Conservation (phyloP, 2,888 invertebrate species). For the Acleris sparsana region DNA sequence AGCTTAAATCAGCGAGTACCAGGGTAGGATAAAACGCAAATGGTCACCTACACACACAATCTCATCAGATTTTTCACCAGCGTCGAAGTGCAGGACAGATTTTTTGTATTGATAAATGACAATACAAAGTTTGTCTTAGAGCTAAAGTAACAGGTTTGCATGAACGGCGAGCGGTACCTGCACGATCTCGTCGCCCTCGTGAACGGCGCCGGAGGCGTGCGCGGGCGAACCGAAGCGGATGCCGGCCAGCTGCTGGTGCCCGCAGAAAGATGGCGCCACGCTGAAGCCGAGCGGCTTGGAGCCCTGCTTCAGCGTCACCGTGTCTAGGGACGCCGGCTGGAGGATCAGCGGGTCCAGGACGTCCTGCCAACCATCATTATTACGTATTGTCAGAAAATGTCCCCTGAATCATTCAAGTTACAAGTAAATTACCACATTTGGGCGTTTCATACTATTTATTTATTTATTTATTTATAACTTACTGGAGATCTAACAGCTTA, state of each 20-base stretch:
- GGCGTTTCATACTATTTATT: no score
- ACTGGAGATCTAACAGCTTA: no score
- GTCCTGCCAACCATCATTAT: conserved; percentile 74
- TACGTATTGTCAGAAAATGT: background rate
- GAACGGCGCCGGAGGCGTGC: conserved; percentile 95
- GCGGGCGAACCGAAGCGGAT: conserved; percentile 96
- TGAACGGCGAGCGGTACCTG: conserved; percentile 82
- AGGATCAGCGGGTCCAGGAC: conserved; percentile 94
- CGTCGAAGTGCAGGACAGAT: no score
- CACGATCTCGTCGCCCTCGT: conserved; percentile 98
- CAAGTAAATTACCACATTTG: no score
- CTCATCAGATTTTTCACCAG: no score
- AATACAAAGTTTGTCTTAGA: no score
- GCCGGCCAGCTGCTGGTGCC: conserved; percentile 90
- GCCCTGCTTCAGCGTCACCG: conserved; percentile 93
- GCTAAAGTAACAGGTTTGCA: background rate
- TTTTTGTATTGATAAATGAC: no score
- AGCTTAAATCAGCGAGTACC: no score
- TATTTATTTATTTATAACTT: no score
- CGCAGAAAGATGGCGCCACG: conserved; percentile 93
- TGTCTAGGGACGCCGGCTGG: conserved; percentile 95
- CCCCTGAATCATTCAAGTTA: background rate
- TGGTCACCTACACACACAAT: no score
- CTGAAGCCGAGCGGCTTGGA: conserved; percentile 95
- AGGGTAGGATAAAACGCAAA: no score